Evolutionary conservation across 1,140 invertebrate species (phyloP).

Genomic region (Berghia stephanieae): DNA sequence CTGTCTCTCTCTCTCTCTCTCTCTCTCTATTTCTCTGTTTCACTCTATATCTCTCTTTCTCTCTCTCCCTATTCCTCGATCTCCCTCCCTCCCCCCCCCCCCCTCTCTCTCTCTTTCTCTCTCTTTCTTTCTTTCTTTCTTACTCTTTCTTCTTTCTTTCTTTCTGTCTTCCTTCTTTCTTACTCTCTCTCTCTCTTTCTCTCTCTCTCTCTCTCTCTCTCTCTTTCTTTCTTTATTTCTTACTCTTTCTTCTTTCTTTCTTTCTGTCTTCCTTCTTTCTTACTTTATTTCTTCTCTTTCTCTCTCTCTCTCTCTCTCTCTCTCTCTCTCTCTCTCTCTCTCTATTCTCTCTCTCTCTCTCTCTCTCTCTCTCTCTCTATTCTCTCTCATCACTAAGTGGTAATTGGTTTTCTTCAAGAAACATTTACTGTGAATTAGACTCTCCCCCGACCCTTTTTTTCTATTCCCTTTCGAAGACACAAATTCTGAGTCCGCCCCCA

Average conservation of each 20-base stretch:
- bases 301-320: constrained; percentile 5
- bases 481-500: no score
- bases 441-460: no score
- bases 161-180: constrained; percentile 5
- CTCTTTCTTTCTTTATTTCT: constrained; percentile 11
- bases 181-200: constrained; percentile 14
- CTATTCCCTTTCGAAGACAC: no score
- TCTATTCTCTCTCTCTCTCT: constrained; percentile 9
- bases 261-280: background rate
- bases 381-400: no score
- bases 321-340: constrained; percentile 15
- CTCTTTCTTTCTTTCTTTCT: background rate
- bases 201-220: constrained; percentile 15
- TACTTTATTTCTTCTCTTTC: no score
- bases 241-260: background rate
- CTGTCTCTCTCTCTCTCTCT: constrained; percentile 12
- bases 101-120: background rate
- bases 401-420: no score
- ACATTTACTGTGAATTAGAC: no score
- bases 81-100: background rate
- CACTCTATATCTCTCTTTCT: no score
- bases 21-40: no score
- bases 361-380: background rate
- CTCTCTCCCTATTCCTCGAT: background rate
- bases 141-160: background rate